phyloP scores from a whole-genome alignment of 2,888 invertebrate species.

The Drosophila helvetica region DNA sequence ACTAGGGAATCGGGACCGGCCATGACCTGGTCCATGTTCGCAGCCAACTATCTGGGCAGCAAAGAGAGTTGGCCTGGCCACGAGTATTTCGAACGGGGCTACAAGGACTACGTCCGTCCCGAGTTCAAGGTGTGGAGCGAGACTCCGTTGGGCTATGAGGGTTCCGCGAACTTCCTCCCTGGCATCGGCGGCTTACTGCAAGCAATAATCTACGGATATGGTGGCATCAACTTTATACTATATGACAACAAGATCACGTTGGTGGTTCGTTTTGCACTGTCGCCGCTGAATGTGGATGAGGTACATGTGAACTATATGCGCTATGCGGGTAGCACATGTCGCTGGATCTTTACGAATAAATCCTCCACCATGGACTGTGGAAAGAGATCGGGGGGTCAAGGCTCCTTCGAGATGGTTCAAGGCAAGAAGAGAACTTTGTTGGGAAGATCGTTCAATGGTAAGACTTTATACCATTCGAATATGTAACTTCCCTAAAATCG shows the following conservation, averaged over 20 bases:
- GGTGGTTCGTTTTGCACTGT: constrained; percentile 3
- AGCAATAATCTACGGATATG: constrained; percentile 86
- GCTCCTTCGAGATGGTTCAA: constrained; percentile 41
- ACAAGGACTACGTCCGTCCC: constrained; percentile 85
- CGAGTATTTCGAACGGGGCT: constrained; percentile 85
- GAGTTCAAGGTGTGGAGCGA: constrained; percentile 88
- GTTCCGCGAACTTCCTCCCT: constrained; percentile 86
- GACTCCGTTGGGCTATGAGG: constrained; percentile 84
- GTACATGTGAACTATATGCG: constrained; percentile 46
- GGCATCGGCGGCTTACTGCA: constrained; percentile 87
- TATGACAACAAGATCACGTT: constrained; percentile 31
- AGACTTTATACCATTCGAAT: not conserved
- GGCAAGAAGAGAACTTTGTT: constrained; percentile 28
- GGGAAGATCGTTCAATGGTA: constrained; percentile 47
- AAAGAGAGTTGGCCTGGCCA: constrained; percentile 84
- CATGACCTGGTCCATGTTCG: constrained; percentile 88
- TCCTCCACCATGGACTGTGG: constrained; percentile 38
- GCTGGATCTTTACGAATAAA: constrained; percentile 25
- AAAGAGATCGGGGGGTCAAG: not conserved
- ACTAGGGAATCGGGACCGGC: constrained; percentile 86
- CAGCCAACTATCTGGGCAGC: constrained; percentile 85
- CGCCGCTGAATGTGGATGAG: constrained; percentile 52
- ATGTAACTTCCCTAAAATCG: too few relatives aligned
- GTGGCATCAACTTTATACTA: constrained; percentile 85
- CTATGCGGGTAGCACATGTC: constrained; percentile 48